A percentile compares a stretch with the other conserved stretches of the same genome.
phyloP scores from a whole-genome alignment of 2,888 invertebrate species.

The Abscondita cerata region DNA sequence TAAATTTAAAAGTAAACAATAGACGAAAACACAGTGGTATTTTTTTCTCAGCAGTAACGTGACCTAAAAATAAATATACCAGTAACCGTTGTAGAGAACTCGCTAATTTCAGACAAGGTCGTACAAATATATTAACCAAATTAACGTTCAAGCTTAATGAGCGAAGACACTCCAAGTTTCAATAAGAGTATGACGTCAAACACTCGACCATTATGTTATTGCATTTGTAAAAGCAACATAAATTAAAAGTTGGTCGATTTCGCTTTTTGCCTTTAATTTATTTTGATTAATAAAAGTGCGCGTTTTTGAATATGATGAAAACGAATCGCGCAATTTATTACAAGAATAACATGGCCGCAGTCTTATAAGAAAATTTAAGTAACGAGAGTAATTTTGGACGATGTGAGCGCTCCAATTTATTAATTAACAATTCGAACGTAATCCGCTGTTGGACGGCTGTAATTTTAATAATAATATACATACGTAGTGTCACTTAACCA shows the following conservation, averaged over 20 bases:
- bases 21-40: no score
- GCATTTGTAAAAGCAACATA: conserved; percentile 29
- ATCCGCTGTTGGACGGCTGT: conserved; percentile 55
- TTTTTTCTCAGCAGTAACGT: neutral
- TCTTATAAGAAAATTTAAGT: conserved; percentile 7
- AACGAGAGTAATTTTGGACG: conserved; percentile 21
- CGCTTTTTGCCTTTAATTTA: conserved; percentile 17
- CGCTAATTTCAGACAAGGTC: conserved; percentile 51
- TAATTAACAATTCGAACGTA: conserved; percentile 57
- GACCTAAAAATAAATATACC: conserved; percentile 35
- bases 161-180: conserved; percentile 42
- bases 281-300: conserved; percentile 20
- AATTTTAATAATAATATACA: conserved; percentile 57
- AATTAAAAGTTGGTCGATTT: conserved; percentile 9
- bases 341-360: conserved; percentile 16
- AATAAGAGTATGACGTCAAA: conserved; percentile 45
- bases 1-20: no score
- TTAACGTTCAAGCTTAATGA: conserved; percentile 50
- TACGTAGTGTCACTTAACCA: conserved; percentile 57
- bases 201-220: conserved; percentile 42
- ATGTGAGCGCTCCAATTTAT: conserved; percentile 53
- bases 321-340: conserved; percentile 11
- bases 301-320: conserved; percentile 12
- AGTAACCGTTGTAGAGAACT: conserved; percentile 42
- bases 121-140: conserved; percentile 50